Evolutionary conservation across 2,888 invertebrate species (phyloP).

Genomic region (Aspidiotus destructor): DNA sequence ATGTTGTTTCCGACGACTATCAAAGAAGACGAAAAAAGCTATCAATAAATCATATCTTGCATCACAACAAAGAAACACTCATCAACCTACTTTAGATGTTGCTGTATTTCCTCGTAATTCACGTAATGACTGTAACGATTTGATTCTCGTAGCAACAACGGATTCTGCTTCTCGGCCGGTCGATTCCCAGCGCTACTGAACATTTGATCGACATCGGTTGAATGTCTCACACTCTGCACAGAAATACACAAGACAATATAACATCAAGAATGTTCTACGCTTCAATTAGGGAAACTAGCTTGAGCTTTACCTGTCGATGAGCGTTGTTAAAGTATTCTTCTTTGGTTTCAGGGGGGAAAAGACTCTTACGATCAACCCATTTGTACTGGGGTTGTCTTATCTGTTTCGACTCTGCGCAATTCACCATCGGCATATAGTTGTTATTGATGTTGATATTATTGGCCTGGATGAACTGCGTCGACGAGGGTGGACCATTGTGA

Average conservation of each 20-base stretch:
- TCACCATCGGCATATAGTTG: constrained; percentile 22
- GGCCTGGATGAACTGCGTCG: constrained; percentile 24
- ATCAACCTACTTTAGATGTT: constrained; percentile 63
- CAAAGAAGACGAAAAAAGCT: constrained; percentile 1
- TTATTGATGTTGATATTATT: constrained; percentile 30
- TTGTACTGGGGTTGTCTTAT: constrained; percentile 21
- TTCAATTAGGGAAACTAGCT: not conserved
- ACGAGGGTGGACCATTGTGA: constrained; percentile 44
- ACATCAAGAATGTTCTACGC: not conserved
- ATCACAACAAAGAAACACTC: not conserved
- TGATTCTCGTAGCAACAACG: constrained; percentile 42
- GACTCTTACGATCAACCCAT: constrained; percentile 27
- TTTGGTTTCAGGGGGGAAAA: constrained; percentile 40
- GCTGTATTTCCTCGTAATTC: constrained; percentile 76
- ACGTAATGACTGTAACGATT: constrained; percentile 61
- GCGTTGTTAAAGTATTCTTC: constrained; percentile 46
- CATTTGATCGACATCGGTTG: constrained; percentile 37
- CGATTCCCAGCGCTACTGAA: constrained; percentile 46
- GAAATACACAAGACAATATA: not conserved
- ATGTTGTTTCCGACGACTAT: constrained; percentile 57
- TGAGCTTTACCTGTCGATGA: constrained; percentile 41
- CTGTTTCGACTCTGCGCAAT: not conserved
- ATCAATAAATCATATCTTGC: not conserved
- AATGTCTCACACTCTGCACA: constrained; percentile 21
- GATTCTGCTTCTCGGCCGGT: constrained; percentile 47